phyloP scores from a whole-genome alignment of 2,113 vertebrate genomes.

The Campylorhamphus procurvoides region DNA sequence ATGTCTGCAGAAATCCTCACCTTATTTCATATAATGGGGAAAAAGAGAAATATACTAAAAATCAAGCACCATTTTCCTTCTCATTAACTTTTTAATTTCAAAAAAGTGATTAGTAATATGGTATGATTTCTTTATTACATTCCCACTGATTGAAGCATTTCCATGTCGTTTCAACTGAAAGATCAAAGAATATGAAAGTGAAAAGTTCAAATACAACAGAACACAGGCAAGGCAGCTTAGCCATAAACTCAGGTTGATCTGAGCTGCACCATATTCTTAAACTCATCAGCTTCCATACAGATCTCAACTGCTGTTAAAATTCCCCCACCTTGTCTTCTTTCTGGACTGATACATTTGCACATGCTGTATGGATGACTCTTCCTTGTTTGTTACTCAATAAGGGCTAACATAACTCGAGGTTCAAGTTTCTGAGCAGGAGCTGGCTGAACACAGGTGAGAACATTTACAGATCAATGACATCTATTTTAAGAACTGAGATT shows the following conservation, averaged over 20 bases:
- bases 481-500: background rate
- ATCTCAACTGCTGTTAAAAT: background rate
- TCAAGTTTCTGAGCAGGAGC: background rate
- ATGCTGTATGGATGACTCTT: background rate
- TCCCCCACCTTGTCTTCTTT: background rate
- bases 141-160: background rate
- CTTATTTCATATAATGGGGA: background rate
- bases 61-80: background rate
- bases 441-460: background rate
- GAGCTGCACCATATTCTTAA: background rate
- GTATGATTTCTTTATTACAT: slow-evolving; percentile 23
- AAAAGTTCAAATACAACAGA: background rate
- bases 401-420: background rate
- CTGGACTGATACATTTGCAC: background rate
- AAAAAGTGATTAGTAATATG: slow-evolving; percentile 12
- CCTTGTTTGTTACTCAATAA: background rate
- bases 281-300: background rate
- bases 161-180: background rate
- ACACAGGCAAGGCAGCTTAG: background rate
- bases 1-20: background rate
- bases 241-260: background rate
- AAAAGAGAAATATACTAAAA: background rate
- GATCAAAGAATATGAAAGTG: background rate
- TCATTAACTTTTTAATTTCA: slow-evolving; percentile 51
- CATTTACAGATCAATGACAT: background rate